Evolutionary conservation across 1,140 invertebrate species (phyloP), one percentile per base, ranked within the genome.

Genomic region (Eufriesea mexicana): DNA sequence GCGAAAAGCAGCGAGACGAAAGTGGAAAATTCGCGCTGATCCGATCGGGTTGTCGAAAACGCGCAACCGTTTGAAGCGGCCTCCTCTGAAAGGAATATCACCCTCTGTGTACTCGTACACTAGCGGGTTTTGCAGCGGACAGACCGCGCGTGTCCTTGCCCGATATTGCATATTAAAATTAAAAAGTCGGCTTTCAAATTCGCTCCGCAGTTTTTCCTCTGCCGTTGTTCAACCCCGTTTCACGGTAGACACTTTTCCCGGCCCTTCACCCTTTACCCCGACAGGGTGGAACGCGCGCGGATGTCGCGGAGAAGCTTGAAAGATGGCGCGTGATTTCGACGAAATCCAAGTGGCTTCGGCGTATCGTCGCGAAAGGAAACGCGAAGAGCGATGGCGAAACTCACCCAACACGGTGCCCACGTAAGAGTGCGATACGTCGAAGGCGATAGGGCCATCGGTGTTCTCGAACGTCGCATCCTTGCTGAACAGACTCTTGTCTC

Each of bases 401-500:
- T 95, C 92, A 97, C 97, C 97, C 95, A 97, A 96, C 84, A 98
- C 95, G 64, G 95, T 96, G 88, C 97, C 97, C 25, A 95, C 95
- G 92, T 98, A 98, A 79, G 97, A 96, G 87, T 96, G 96, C 57
- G 95, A 95, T 45, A 96, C 95, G 94, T 98, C 96, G 94, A 97
- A 98, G 86, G 95, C 92, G 84, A 98, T 94, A 55, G 95, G 95
- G 47, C 97, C 97, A 57, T 95, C 90, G 14, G 96, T 96, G 54
- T 96, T 96, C 92, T 98, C 97, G 91, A 98, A 97, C 87, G 96
- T 95, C 45, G 96, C 97, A 91, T 97, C 97, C 45, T 96, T 95
- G 72, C 97, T 95, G 93, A 98, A 98, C 80, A 98, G 95, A 71
- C 95, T 95, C 80, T 95, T 94, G 92, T 98, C 97, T 47, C 96